These are phyloP conservation scores for Alloplasta piceator DNA, from an alignment of 2,888 invertebrate species.

Conservation along the genomic window DNA sequence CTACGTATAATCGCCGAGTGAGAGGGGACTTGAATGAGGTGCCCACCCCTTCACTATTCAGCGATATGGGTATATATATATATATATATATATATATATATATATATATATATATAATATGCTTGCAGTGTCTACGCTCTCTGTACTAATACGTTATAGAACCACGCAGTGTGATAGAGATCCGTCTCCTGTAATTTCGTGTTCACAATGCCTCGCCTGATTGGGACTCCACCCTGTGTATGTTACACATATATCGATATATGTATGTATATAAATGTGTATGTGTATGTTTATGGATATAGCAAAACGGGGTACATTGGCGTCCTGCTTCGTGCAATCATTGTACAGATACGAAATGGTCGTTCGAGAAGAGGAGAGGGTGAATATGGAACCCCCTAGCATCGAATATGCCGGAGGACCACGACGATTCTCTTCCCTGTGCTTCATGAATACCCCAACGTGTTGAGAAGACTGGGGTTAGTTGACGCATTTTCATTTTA, in stretches of 20 bases:
- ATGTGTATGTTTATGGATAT: not conserved
- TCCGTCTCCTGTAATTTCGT: conserved; percentile 75
- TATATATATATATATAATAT: conserved; percentile 25
- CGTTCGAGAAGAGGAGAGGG: conserved; percentile 3
- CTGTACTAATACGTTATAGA: conserved; percentile 54
- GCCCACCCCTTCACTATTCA: conserved; percentile 36
- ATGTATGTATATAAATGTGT: conserved; percentile 18
- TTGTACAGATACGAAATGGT: conserved; percentile 50
- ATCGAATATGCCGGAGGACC: conserved; percentile 38
- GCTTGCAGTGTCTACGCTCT: conserved; percentile 28
- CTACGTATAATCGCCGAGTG: conserved; percentile 37
- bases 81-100: conserved; percentile 29
- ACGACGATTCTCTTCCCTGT: conserved; percentile 24
- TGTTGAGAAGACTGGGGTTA: no score
- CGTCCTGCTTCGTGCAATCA: conserved; percentile 55
- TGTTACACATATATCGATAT: conserved; percentile 5
- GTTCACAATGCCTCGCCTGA: conserved; percentile 77
- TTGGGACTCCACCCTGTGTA: conserved; percentile 69
- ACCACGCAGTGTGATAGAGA: conserved; percentile 47
- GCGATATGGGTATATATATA: conserved; percentile 19
- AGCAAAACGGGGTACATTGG: conserved; percentile 35
- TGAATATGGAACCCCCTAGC: not conserved
- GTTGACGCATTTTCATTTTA: no score
- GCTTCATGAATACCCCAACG: not conserved
- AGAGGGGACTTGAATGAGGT: conserved; percentile 17